These are phyloP conservation scores for Actinostola sp. DNA, from an alignment of 92 coral and sea anemone genomes.

Conservation along the genomic window DNA sequence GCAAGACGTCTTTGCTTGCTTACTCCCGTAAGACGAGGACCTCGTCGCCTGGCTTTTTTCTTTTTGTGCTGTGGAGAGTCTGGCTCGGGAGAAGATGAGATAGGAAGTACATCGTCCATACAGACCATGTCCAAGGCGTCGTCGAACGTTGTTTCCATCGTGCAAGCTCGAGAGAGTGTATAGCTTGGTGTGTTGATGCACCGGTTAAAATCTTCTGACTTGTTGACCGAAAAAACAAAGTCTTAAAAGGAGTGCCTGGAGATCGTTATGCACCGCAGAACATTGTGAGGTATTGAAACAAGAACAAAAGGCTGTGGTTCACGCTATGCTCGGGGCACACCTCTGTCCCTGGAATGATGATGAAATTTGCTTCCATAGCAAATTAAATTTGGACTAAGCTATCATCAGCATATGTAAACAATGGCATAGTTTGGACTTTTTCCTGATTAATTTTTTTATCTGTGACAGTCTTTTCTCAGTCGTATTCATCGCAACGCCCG, in stretches of 20 bases:
- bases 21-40: constrained; percentile 77
- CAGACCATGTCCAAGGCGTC: constrained; percentile 39
- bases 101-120: constrained; percentile 35
- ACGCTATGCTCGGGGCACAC: constrained; percentile 50
- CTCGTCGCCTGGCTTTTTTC: constrained; percentile 70
- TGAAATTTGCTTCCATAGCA: constrained; percentile 15
- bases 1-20: constrained; percentile 88
- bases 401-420: constrained; percentile 31
- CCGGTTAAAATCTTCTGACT: constrained; percentile 35
- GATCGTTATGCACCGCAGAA: constrained; percentile 42
- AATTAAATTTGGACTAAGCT: constrained; percentile 33
- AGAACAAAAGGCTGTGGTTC: constrained; percentile 33
- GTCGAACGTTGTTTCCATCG: constrained; percentile 29
- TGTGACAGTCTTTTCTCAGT: neutral
- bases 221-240: constrained; percentile 37
- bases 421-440: constrained; percentile 27
- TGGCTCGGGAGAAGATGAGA: constrained; percentile 29
- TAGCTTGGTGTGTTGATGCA: constrained; percentile 12
- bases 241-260: constrained; percentile 46
- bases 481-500: constrained; percentile 17
- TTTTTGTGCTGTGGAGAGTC: constrained; percentile 61
- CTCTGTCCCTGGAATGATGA: constrained; percentile 33
- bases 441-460: constrained; percentile 10
- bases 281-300: constrained; percentile 14
- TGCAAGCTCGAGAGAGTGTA: constrained; percentile 24